A percentile compares a stretch with the other conserved stretches of the same genome.
phyloP scores from a whole-genome alignment of 2,888 invertebrate species.

The Hofmannophila pseudospretella region DNA sequence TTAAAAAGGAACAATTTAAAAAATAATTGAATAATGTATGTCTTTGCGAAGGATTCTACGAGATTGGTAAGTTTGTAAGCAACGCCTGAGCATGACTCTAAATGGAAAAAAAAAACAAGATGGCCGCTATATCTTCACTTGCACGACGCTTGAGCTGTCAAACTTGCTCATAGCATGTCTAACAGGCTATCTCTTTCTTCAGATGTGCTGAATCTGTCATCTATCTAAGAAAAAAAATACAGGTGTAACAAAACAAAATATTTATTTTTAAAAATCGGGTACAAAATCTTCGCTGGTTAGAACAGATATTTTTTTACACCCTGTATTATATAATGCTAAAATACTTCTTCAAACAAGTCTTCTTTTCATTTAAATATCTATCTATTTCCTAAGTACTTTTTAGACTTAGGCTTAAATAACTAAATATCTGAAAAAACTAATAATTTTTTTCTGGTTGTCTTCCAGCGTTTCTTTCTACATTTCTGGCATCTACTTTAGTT shows the following conservation, averaged over 20 bases:
- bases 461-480: slow-evolving; percentile 75
- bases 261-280: too few species aligned
- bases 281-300: too few species aligned
- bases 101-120: slow-evolving; percentile 13
- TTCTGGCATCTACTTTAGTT: slow-evolving; percentile 75
- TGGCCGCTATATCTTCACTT: slow-evolving; percentile 16
- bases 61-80: slow-evolving; percentile 60
- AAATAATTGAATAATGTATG: too few species aligned
- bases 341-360: too few species aligned
- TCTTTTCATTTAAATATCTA: too few species aligned
- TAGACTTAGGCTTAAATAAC: too few species aligned
- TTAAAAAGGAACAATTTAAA: too few species aligned
- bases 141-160: slow-evolving; percentile 14
- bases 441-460: slow-evolving; percentile 45
- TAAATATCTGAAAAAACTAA: not conserved
- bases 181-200: slow-evolving; percentile 17
- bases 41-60: slow-evolving; percentile 68
- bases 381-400: too few species aligned
- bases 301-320: not conserved
- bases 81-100: slow-evolving; percentile 27
- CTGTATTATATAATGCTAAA: too few species aligned
- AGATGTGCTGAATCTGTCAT: not conserved
- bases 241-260: too few species aligned
- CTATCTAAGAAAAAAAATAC: too few species aligned
- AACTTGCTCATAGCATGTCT: slow-evolving; percentile 18